These are phyloP conservation scores for Pyrgilauda ruficollis DNA, from an alignment of 2,113 vertebrate genomes.

Conservation along the genomic window DNA sequence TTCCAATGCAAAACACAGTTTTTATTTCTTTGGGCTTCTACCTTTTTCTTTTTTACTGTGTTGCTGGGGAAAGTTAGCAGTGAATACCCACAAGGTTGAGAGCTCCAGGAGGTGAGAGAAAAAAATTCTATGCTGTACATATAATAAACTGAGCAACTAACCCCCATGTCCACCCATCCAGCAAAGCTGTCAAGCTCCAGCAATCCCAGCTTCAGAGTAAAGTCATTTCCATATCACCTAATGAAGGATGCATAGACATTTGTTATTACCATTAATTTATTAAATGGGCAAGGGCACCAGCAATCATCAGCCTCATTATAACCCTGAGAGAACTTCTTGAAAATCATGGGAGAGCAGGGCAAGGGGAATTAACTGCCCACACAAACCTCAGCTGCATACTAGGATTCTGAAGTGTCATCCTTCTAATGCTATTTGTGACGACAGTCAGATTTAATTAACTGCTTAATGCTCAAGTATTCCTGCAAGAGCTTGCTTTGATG, in stretches of 20 bases:
- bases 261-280: conserved; percentile 27
- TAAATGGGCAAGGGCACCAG: not conserved
- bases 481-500: not conserved
- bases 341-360: not conserved
- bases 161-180: not conserved
- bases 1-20: not conserved
- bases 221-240: not conserved
- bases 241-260: conserved; percentile 6
- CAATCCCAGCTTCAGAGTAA: not conserved
- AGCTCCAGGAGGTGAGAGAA: not conserved
- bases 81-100: not conserved
- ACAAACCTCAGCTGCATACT: not conserved
- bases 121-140: not conserved
- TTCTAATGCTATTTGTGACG: not conserved
- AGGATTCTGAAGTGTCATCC: not conserved
- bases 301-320: conserved; percentile 28
- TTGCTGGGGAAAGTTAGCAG: not conserved
- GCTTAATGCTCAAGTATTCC: not conserved
- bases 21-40: not conserved
- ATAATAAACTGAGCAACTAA: not conserved
- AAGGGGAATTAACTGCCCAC: conserved; percentile 9
- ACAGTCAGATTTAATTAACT: conserved; percentile 2
- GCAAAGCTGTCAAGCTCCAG: conserved; percentile 8
- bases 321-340: not conserved
- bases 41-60: not conserved